phyloP scores from a whole-genome alignment of 2,888 invertebrate species.

The Chorisops tibialis region DNA sequence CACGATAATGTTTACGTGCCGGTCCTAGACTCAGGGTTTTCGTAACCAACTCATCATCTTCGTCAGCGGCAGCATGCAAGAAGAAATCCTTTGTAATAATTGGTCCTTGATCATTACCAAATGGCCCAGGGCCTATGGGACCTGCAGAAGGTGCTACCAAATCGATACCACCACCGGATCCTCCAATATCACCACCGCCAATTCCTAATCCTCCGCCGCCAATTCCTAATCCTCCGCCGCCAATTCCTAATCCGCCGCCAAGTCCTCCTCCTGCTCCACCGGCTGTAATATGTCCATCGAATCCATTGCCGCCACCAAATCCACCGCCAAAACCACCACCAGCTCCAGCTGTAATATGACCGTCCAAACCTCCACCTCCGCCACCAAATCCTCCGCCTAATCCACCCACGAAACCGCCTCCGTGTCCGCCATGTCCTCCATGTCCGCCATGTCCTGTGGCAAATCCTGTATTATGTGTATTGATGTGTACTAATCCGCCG shows the following conservation, averaged over 20 bases:
- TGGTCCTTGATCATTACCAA: constrained; percentile 35
- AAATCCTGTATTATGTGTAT: not conserved
- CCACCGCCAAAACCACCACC: constrained; percentile 1
- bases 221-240: not conserved
- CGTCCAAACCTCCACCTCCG: not conserved
- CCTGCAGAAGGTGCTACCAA: not conserved
- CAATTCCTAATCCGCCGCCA: not conserved
- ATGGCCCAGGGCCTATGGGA: not conserved
- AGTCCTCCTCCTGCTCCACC: not conserved
- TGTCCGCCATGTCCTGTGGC: not conserved
- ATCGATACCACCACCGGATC: not conserved
- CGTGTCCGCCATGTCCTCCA: not conserved
- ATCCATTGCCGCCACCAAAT: not conserved
- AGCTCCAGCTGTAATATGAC: not conserved
- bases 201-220: not conserved
- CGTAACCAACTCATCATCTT: constrained; percentile 39
- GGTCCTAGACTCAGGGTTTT: constrained; percentile 46
- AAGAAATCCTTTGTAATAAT: constrained; percentile 49
- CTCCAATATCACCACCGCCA: not conserved
- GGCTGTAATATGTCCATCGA: not conserved
- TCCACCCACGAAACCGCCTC: not conserved
- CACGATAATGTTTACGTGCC: constrained; percentile 47
- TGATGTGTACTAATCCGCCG: not conserved
- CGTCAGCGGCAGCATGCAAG: constrained; percentile 46
- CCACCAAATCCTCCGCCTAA: not conserved